These are phyloP conservation scores for Junonia oenone DNA, from an alignment of 2,888 invertebrate genomes.

Conservation along the genomic window DNA sequence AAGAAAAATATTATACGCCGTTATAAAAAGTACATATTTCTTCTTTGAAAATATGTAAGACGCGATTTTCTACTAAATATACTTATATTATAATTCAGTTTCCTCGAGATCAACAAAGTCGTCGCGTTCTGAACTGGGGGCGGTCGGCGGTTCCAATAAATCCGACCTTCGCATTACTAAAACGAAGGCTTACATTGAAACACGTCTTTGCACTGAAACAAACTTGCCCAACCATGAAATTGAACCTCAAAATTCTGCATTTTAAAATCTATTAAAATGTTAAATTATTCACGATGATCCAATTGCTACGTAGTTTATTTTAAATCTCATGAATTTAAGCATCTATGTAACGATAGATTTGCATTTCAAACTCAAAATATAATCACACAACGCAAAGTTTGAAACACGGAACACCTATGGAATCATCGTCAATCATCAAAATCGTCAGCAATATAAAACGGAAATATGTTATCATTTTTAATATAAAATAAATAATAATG, in stretches of 20 bases:
- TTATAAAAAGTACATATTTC: too few species aligned
- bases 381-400: too few species aligned
- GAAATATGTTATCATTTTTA: too few species aligned
- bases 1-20: too few species aligned
- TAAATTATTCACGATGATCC: slow-evolving; percentile 24
- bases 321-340: slow-evolving; percentile 10
- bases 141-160: slow-evolving; percentile 49
- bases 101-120: slow-evolving; percentile 46
- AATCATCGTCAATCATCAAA: too few species aligned
- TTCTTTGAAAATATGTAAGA: too few species aligned
- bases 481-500: background rate
- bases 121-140: slow-evolving; percentile 54
- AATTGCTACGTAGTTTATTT: slow-evolving; percentile 39
- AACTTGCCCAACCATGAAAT: slow-evolving; percentile 68
- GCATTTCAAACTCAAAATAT: background rate
- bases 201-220: slow-evolving; percentile 70
- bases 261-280: slow-evolving; percentile 60
- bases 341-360: background rate
- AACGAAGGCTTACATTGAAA: slow-evolving; percentile 66
- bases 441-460: too few species aligned
- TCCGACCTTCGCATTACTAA: slow-evolving; percentile 59
- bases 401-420: too few species aligned
- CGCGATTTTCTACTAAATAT: slow-evolving; percentile 28
- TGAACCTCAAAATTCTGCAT: slow-evolving; percentile 65
- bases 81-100: slow-evolving; percentile 38